phyloP scores from a whole-genome alignment of 2,113 vertebrate genomes.

The Petroica traversi region DNA sequence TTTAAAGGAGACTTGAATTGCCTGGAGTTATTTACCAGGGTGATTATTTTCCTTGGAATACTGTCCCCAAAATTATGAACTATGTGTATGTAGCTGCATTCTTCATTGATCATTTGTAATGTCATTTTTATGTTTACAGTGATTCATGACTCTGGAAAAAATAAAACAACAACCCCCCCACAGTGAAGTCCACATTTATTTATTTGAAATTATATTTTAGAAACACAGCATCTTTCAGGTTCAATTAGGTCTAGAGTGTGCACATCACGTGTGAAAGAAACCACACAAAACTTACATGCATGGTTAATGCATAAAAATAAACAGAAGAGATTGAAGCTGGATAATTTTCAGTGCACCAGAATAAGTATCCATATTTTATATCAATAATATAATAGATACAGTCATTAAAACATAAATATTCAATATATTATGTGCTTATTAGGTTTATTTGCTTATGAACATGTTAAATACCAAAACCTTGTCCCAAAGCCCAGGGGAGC shows the following conservation, averaged over 20 bases:
- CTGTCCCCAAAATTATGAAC: background rate
- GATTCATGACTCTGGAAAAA: background rate
- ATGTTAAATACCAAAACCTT: background rate
- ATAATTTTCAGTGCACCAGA: background rate
- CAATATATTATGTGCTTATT: background rate
- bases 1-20: background rate
- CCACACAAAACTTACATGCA: background rate
- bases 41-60: background rate
- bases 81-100: background rate
- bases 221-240: background rate
- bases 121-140: background rate
- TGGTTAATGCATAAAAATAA: background rate
- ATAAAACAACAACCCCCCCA: accelerated
- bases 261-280: background rate
- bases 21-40: background rate
- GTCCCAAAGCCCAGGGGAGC: background rate
- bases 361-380: background rate
- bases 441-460: background rate
- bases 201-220: background rate
- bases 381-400: background rate
- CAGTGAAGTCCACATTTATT: background rate
- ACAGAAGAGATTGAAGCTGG: background rate
- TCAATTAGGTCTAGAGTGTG: background rate
- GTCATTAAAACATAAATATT: background rate
- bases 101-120: background rate